Evolutionary conservation across 2,888 invertebrate species (phyloP).

Genomic region (Agrotis ipsilon): DNA sequence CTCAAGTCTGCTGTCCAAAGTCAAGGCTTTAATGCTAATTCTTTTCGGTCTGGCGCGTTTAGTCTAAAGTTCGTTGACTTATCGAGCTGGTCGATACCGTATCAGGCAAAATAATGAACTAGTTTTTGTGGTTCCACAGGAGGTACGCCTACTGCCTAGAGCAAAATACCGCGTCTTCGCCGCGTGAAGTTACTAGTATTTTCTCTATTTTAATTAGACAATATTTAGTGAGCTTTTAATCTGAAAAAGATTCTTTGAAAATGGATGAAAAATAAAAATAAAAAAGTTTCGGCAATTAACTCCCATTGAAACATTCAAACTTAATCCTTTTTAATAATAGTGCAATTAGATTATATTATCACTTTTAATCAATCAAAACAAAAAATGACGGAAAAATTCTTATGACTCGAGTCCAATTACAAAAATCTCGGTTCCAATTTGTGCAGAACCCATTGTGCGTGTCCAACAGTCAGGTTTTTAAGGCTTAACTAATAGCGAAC

Average conservation of each 20-base stretch:
- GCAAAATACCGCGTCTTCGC: not conserved
- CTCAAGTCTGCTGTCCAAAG: conserved; percentile 54
- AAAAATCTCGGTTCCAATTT: not conserved
- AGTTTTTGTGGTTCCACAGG: conserved; percentile 16
- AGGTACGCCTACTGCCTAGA: too few relatives aligned
- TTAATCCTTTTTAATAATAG: not conserved
- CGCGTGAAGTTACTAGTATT: not conserved
- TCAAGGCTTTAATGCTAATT: conserved; percentile 65
- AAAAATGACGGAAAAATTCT: not conserved
- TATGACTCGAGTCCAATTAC: not conserved
- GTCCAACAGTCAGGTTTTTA: conserved; percentile 32
- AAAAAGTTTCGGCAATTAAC: not conserved
- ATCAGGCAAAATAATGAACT: conserved; percentile 11
- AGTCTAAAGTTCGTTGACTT: conserved; percentile 65
- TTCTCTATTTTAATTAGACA: not conserved
- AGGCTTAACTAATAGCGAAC: conserved; percentile 30
- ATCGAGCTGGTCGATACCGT: conserved; percentile 48
- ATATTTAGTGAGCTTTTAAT: not conserved
- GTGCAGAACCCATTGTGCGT: conserved; percentile 7
- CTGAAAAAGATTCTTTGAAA: not conserved
- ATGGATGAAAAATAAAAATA: not conserved
- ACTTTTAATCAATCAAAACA: not conserved
- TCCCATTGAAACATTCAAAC: not conserved
- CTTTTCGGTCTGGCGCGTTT: conserved; percentile 69
- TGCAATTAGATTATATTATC: not conserved